Evolutionary conservation across 2,113 vertebrate species (phyloP), one percentile per base, ranked within the genome.

Genomic region (Eubucco bourcierii): DNA sequence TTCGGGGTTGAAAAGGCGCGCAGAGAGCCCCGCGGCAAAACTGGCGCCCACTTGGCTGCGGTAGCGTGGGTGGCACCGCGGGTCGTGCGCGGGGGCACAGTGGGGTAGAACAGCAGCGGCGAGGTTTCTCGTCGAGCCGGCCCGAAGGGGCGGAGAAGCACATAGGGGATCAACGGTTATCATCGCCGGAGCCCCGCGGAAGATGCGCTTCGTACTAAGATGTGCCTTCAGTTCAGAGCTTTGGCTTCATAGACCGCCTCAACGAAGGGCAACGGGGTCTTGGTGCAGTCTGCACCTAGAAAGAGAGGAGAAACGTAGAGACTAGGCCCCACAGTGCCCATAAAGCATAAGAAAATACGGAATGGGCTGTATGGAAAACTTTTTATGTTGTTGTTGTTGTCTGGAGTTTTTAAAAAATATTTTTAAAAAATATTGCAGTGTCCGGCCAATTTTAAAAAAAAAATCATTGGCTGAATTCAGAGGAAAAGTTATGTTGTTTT

Each of bases 311-410:
- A 65, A 8, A 44, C 18, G 7, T 63, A 11, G 10, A 5, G 15
- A 9, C 31, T 63, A 59, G 80, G 56, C 76, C 37, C 7, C 6
- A 10, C 19, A 44, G 18, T 15, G 14, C 14, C 31, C 44, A 21
- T 53, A 33, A 68, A 68, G 46, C 20, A 50, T 24, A 77, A 21
- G 67, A 77, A 56, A 34, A 3, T 7, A 24, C 3, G 18, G 15
- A 19, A 28, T 34, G 25, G 4, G 33, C n/a, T 27, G 10, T 9
- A 13, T 0, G 1, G 37, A 60, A 47, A 8, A 12, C 1, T n/a
- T 41, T 28, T 39, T 6, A 6, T 4, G 16, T 27, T 18, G 52
- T 71, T 18, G 52, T 71, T 28, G 10, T 53, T 50, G 47, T 50
- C 20, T 50, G 47, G 47, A 20, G 9, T 21, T 29, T 41, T 50